Conservation (phyloP, 2,113 vertebrate genomes). For the Anas platyrhynchos region DNA sequence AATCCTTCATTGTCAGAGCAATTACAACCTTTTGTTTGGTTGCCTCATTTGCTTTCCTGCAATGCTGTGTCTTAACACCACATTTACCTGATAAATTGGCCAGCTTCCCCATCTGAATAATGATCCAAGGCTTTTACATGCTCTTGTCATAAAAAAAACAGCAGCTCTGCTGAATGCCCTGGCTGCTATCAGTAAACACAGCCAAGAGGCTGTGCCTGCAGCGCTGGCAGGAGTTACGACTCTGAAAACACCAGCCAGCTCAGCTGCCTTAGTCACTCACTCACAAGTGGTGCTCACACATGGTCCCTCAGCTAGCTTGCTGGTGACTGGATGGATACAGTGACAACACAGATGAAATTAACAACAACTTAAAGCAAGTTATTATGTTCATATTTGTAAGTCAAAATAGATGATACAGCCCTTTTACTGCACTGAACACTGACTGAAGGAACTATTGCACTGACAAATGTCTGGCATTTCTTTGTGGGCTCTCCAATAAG, state of each 20-base stretch:
- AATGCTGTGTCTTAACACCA: neutral
- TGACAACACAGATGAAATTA: neutral
- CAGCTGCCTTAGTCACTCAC: neutral
- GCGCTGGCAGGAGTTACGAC: neutral
- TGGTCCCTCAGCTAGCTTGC: neutral
- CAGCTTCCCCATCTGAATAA: neutral
- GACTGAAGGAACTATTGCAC: neutral
- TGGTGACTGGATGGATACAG: neutral
- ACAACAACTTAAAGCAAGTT: neutral
- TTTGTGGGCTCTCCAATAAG: neutral
- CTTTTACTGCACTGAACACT: neutral
- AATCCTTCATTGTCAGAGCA: neutral
- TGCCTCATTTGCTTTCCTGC: neutral
- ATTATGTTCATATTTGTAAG: neutral
- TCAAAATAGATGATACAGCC: neutral
- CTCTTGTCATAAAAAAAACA: neutral
- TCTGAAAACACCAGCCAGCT: fast-evolving
- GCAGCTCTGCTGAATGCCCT: neutral
- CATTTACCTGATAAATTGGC: neutral
- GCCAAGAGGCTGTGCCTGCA: fast-evolving
- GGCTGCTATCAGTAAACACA: neutral
- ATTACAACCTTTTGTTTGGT: neutral
- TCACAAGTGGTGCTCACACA: neutral
- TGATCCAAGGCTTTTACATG: fast-evolving
- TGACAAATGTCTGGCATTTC: neutral